Base-by-base conservation (phyloP, 2,797 vertebrate genomes). In the Poeciliopsis paucimaculata region DNA sequence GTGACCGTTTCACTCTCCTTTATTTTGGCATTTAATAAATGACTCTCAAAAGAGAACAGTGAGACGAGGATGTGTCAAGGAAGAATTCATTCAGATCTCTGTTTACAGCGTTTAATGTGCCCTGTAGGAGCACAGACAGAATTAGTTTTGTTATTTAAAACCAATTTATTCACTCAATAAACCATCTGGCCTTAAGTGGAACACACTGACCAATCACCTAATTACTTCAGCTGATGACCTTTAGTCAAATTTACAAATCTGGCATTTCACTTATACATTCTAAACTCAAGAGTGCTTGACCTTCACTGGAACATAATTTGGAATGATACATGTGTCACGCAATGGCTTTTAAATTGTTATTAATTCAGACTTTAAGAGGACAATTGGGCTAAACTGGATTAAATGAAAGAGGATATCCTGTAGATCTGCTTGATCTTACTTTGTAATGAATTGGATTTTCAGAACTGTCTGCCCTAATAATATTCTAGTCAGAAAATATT, bases 1-100 rank as follows among this genome's bases (percentile, higher is more conserved):
- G 77, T 53, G 57, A 76, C 36, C 53, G 23, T 49, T 60, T 76
- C 20, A 73, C 53, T 71, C 76, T 71, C 36, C 31, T 26, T 79
- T n/a, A 62, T 49, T 76, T 55, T 46, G 45, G 34, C 64, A 51
- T 77, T 77, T 66, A 47, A 76, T 36, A 76, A 47, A 76, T 49
- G 60, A 64, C 11, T 66, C 41, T 76, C 18, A 62, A 76, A 66
- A 70, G 46, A n/a, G 46, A 39, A 53, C 10, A 26, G 34, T 55
- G 34, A 68, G 72, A 73, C 23, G n/a, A 60, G 10, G 10, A 60
- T 43, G 62, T 49, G 20, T 28, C 23, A 41, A 20, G 64, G 41
- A 26, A 31, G 13, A 79, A 49, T 41, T 43, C 18, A 51, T 71
- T 45, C 68, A 71, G 13, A 16, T 71, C 39, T 57, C 72, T 55